Evolutionary conservation across 2,888 invertebrate species (phyloP).

Genomic region (Agrotis segetum): DNA sequence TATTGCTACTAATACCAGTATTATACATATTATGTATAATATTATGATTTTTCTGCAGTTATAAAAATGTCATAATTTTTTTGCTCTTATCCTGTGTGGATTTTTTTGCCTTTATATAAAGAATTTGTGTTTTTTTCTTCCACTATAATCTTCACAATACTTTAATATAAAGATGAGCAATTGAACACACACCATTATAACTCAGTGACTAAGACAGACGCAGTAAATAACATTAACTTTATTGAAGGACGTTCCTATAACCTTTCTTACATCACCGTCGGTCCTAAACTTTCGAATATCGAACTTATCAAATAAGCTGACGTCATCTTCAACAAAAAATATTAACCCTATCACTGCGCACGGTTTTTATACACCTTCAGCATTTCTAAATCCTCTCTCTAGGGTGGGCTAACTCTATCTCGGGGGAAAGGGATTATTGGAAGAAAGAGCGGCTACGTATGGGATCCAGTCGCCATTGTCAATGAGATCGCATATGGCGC

Average conservation of each 20-base stretch:
- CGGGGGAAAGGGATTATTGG: slow-evolving; percentile 81
- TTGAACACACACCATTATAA: too few relatives aligned
- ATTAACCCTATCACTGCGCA: slow-evolving; percentile 64
- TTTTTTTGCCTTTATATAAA: not conserved
- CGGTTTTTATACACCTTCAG: slow-evolving; percentile 67
- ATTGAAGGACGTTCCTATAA: not conserved
- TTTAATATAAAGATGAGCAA: not conserved
- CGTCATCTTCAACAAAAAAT: slow-evolving; percentile 56
- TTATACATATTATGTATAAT: too few relatives aligned
- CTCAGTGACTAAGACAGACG: not conserved
- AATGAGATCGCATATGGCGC: slow-evolving; percentile 79
- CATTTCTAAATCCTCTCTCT: slow-evolving; percentile 74
- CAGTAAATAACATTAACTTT: not conserved
- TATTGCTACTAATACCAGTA: too few relatives aligned
- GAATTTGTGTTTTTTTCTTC: too few relatives aligned
- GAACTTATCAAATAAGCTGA: slow-evolving; percentile 50
- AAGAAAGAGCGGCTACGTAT: slow-evolving; percentile 73
- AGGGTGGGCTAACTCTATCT: slow-evolving; percentile 77
- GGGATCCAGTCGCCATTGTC: slow-evolving; percentile 77
- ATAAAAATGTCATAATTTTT: not conserved
- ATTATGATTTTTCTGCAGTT: too few relatives aligned
- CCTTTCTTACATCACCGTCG: not conserved
- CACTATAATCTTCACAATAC: too few relatives aligned
- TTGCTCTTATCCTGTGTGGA: not conserved
- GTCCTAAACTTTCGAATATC: slow-evolving; percentile 29